Conservation (phyloP, 2,113 vertebrate species). For the Trogon melanurus region DNA sequence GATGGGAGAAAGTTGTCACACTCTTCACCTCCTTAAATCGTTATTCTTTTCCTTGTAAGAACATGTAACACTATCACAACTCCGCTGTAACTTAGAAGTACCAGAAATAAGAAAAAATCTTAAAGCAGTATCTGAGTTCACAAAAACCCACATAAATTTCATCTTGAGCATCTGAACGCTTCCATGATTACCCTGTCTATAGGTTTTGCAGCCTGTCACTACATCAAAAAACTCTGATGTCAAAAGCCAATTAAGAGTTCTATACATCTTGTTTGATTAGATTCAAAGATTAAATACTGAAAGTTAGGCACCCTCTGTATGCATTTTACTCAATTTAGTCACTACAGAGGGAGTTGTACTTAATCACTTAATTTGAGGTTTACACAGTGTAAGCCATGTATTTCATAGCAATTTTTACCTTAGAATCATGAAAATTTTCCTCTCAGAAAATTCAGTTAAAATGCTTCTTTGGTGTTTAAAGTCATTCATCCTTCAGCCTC, state of each 20-base stretch:
- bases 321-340: not conserved
- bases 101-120: not conserved
- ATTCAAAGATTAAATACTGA: not conserved
- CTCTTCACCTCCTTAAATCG: not conserved
- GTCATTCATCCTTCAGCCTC: not conserved
- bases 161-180: not conserved
- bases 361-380: not conserved
- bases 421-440: constrained; percentile 18
- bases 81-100: not conserved
- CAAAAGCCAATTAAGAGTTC: not conserved
- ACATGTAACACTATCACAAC: not conserved
- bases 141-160: not conserved
- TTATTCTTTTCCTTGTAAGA: not conserved
- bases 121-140: not conserved
- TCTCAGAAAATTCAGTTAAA: constrained; percentile 42
- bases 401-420: not conserved
- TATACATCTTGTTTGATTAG: not conserved
- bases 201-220: not conserved
- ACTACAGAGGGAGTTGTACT: not conserved
- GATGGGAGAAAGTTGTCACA: not conserved
- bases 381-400: not conserved
- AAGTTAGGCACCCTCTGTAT: not conserved
- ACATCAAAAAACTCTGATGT: not conserved
- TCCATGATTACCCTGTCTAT: not conserved
- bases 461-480: constrained; percentile 9